Base-by-base conservation (phyloP, 2,888 invertebrate genomes). In the Eristalis intricaria region DNA sequence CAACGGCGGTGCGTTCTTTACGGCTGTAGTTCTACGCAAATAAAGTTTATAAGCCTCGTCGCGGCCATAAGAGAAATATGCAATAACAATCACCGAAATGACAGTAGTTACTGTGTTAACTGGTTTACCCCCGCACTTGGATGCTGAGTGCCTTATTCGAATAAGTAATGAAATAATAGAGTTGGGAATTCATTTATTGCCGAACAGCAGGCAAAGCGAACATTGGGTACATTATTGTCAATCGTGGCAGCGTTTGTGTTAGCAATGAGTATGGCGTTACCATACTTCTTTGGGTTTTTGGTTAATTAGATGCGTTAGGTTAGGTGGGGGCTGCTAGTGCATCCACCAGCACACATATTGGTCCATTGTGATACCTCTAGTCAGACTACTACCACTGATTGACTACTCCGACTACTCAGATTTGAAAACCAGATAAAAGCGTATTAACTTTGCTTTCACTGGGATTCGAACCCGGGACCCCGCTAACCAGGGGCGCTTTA, bases 41-140 rank as follows among this genome's bases (percentile, higher is more conserved):
- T 82, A 78, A 81, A 86, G 68, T 86, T 82, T 74, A 82, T 26
- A 71, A 50, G 8, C 19, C 50, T 35, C 69, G 73, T 76, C 61
- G 65, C 32, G 61, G 65, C 65, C 78, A 43, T 78, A 78, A 86
- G n/a, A 86, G 70, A 58, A 81, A 40, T 23, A 68, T 74, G 65
- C 69, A 73, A 81, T 85, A 85, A 85, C 85, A 74, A 85, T 85
- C 81, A 77, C 73, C 71, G 60, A 77, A 85, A 85, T 64, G 81
- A 61, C 69, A 61, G 81, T 56, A 69, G 76, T 73, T 68, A 77
- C 64, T 64, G 76, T 69, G 75, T 66, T 26, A 76, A 80, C 76
- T 69, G 56, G 73, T 74, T 80, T 15, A 74, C 60, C 19, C 19
- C 58, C 32, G 60, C 23, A 26, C 64, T 40, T 64, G 65, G 19